Evolutionary conservation across 2,888 invertebrate genomes (phyloP).

Genomic region (Latrodectus hesperus): DNA sequence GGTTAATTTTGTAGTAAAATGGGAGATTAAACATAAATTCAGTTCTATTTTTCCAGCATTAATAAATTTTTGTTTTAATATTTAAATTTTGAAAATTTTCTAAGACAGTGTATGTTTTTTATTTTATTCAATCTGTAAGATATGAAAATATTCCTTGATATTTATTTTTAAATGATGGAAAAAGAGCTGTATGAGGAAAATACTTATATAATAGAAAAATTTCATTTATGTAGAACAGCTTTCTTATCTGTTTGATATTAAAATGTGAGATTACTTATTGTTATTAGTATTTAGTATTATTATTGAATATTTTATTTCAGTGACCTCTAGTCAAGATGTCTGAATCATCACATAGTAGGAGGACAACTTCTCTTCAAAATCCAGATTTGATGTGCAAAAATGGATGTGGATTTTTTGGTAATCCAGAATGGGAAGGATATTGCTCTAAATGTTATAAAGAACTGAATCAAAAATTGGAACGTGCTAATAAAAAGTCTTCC

Average conservation of each 20-base stretch:
- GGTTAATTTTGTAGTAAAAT: no score
- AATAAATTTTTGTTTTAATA: no score
- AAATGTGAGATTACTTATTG: background rate
- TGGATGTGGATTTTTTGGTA: constrained; percentile 97
- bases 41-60: no score
- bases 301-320: constrained; percentile 12
- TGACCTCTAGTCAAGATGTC: constrained; percentile 26
- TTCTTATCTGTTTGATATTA: no score
- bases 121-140: no score
- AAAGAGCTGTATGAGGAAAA: background rate
- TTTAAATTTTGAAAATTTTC: no score
- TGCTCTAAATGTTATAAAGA: constrained; percentile 96
- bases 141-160: background rate
- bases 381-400: constrained; percentile 81
- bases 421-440: constrained; percentile 97
- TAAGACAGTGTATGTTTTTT: no score
- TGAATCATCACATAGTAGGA: constrained; percentile 16
- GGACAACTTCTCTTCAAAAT: constrained; percentile 16
- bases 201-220: background rate
- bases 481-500: constrained; percentile 20
- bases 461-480: constrained; percentile 40
- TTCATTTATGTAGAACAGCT: no score
- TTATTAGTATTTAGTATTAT: background rate
- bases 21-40: no score
- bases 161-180: background rate